These are phyloP conservation scores for Eidolon helvum DNA, from an alignment of 2,113 vertebrate genomes.

Conservation along the genomic window DNA sequence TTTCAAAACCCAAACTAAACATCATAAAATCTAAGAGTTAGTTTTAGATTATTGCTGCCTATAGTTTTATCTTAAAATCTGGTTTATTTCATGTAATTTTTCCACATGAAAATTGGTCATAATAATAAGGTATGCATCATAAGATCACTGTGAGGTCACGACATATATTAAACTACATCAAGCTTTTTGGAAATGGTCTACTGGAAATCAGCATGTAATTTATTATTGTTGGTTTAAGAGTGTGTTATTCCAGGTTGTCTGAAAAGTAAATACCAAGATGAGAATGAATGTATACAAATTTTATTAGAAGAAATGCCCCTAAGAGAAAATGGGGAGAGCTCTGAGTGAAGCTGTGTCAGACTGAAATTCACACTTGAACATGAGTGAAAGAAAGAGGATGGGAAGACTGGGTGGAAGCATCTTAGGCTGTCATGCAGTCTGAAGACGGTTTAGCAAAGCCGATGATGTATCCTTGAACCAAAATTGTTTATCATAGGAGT, in stretches of 20 bases:
- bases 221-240: not conserved
- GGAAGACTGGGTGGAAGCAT: not conserved
- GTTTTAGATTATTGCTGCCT: not conserved
- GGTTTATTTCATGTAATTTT: slow-evolving; percentile 30
- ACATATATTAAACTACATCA: not conserved
- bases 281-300: not conserved
- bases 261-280: not conserved
- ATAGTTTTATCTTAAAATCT: not conserved
- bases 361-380: not conserved
- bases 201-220: not conserved
- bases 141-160: not conserved
- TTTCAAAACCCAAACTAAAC: slow-evolving; percentile 6
- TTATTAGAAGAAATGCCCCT: not conserved
- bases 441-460: not conserved
- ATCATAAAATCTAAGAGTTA: slow-evolving; percentile 4
- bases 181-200: not conserved
- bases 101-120: not conserved
- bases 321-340: not conserved
- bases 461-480: not conserved
- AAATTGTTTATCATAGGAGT: not conserved
- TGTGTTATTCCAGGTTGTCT: not conserved
- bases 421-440: not conserved
- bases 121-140: not conserved
- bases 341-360: not conserved
- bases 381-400: not conserved